phyloP scores from a whole-genome alignment of 2,797 vertebrate species.

The Mycteria americana region DNA sequence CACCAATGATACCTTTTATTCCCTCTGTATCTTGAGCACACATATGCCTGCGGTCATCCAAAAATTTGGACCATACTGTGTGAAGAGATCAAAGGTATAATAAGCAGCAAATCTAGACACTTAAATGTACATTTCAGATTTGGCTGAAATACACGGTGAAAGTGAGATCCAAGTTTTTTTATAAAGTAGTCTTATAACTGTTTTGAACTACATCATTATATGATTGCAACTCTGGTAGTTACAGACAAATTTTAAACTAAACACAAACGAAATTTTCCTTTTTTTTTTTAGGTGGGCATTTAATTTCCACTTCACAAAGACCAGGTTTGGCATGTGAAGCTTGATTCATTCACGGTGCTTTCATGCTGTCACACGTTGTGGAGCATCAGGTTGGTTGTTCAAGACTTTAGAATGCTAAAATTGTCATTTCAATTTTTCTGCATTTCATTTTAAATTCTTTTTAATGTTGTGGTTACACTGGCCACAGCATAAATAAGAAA shows the following conservation, averaged over 20 bases:
- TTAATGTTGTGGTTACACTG: constrained; percentile 24
- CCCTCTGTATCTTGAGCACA: neutral
- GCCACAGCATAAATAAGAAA: constrained; percentile 62
- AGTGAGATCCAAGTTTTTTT: constrained; percentile 44
- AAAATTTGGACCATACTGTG: neutral
- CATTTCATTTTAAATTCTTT: constrained; percentile 54
- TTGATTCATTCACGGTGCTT: neutral
- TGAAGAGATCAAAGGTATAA: constrained; percentile 19
- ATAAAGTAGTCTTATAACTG: constrained; percentile 24
- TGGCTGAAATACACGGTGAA: constrained; percentile 8
- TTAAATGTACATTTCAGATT: constrained; percentile 39
- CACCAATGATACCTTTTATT: neutral
- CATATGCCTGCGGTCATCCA: neutral
- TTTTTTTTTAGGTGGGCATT: neutral
- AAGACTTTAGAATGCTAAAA: neutral
- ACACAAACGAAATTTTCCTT: constrained; percentile 18
- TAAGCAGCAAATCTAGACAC: neutral
- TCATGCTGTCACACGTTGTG: neutral
- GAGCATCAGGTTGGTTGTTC: neutral
- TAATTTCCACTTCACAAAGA: constrained; percentile 23
- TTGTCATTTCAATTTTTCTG: constrained; percentile 48
- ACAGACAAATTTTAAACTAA: constrained; percentile 42
- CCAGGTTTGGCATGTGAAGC: neutral
- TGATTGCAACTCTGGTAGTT: neutral
- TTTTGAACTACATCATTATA: neutral